Evolutionary conservation across 1,140 invertebrate species (phyloP).

Genomic region (Sycobia sp.): DNA sequence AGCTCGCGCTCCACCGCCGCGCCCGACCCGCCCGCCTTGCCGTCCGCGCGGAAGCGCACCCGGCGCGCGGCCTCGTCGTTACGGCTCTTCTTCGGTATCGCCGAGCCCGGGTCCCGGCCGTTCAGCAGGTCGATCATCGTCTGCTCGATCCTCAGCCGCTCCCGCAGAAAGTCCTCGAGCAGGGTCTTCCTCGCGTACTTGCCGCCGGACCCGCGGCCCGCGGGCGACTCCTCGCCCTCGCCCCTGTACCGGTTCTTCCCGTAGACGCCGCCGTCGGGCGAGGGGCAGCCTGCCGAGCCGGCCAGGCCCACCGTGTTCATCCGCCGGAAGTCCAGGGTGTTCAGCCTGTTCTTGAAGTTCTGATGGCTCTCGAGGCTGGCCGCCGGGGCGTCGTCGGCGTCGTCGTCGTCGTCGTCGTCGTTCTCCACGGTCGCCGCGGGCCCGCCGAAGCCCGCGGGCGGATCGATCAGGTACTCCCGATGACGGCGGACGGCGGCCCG

Average conservation of each 20-base stretch:
- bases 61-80: slow-evolving; percentile 42
- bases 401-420: too few species aligned
- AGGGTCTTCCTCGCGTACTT: slow-evolving; percentile 33
- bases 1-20: too few species aligned
- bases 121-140: slow-evolving; percentile 44
- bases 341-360: slow-evolving; percentile 47
- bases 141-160: slow-evolving; percentile 42
- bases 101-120: slow-evolving; percentile 29
- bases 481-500: slow-evolving; percentile 37
- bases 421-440: neutral
- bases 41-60: slow-evolving; percentile 50
- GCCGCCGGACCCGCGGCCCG: too few species aligned
- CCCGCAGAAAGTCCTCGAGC: slow-evolving; percentile 35
- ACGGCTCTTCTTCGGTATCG: slow-evolving; percentile 37
- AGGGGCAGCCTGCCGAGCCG: neutral
- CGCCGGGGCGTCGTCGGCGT: too few species aligned
- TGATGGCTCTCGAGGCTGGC: slow-evolving; percentile 37
- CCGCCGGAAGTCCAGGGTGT: slow-evolving; percentile 50
- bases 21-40: slow-evolving; percentile 15
- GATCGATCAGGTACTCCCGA: slow-evolving; percentile 49
- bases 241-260: slow-evolving; percentile 20
- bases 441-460: slow-evolving; percentile 42
- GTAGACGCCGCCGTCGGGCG: slow-evolving; percentile 10
- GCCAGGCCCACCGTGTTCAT: slow-evolving; percentile 56
- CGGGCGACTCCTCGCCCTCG: too few species aligned